Conservation (phyloP, 2,888 invertebrate genomes). For the Andrena flavipes region DNA sequence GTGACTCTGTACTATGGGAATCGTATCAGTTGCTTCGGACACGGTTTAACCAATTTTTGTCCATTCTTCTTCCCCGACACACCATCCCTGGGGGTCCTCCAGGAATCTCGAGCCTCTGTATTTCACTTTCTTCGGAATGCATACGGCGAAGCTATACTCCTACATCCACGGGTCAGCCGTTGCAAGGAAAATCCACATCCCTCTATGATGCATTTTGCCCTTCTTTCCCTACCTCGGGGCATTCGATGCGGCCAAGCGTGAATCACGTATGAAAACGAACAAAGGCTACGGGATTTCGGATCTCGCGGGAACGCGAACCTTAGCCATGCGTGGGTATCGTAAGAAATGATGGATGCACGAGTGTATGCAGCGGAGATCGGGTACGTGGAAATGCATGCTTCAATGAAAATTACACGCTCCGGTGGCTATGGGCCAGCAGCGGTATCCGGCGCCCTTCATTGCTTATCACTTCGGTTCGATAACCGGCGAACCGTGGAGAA, state of each 20-base stretch:
- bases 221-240: background rate
- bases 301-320: constrained; percentile 17
- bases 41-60: too few relatives aligned
- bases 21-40: too few relatives aligned
- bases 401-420: constrained; percentile 59
- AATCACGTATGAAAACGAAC: constrained; percentile 58
- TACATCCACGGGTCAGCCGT: background rate
- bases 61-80: background rate
- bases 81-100: background rate
- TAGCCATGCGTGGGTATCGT: constrained; percentile 37
- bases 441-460: constrained; percentile 61
- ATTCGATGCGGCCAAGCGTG: constrained; percentile 60
- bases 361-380: constrained; percentile 10
- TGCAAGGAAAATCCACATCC: background rate
- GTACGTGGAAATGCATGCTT: constrained; percentile 60
- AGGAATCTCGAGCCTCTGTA: background rate
- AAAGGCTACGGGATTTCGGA: constrained; percentile 13
- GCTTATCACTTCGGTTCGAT: constrained; percentile 69
- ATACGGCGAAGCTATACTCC: background rate
- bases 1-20: too few relatives aligned
- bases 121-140: background rate
- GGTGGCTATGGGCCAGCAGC: constrained; percentile 51
- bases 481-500: constrained; percentile 66
- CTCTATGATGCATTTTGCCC: background rate
- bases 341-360: constrained; percentile 35